These are phyloP conservation scores for Coptodon rendalli DNA, from an alignment of 2,113 vertebrate species.

Conservation along the genomic window DNA sequence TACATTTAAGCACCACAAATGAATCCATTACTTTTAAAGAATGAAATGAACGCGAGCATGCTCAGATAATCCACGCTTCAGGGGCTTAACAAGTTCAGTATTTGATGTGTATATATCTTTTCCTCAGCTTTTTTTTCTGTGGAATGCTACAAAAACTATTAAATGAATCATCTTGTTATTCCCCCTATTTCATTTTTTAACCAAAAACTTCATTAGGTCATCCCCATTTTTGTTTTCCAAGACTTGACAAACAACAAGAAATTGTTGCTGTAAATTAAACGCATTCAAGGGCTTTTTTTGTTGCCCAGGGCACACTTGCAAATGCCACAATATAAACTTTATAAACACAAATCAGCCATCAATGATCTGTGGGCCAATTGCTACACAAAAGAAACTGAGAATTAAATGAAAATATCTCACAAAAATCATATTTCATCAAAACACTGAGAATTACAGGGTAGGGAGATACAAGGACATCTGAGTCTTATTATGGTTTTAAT, in stretches of 20 bases:
- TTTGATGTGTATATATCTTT: background rate
- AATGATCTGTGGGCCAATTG: background rate
- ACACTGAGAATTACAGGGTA: background rate
- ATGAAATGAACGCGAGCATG: background rate
- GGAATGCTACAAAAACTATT: background rate
- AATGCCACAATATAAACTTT: background rate
- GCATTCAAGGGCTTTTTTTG: background rate
- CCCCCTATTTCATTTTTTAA: background rate
- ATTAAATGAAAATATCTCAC: background rate
- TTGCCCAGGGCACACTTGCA: background rate
- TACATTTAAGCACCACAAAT: background rate
- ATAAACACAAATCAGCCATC: background rate
- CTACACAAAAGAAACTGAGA: background rate
- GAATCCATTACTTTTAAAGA: background rate
- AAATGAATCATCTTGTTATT: background rate
- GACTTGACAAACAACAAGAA: background rate
- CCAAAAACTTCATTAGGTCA: background rate
- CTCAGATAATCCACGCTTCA: background rate
- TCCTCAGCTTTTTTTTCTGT: background rate
- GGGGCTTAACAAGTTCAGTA: background rate
- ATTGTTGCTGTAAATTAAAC: background rate
- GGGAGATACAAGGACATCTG: background rate
- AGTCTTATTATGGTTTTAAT: background rate
- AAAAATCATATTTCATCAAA: background rate
- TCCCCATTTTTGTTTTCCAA: background rate